A percentile compares a stretch with the other conserved stretches of the same genome.
phyloP scores from a whole-genome alignment of 2,888 invertebrate species.

The Cremastinae sp. region DNA sequence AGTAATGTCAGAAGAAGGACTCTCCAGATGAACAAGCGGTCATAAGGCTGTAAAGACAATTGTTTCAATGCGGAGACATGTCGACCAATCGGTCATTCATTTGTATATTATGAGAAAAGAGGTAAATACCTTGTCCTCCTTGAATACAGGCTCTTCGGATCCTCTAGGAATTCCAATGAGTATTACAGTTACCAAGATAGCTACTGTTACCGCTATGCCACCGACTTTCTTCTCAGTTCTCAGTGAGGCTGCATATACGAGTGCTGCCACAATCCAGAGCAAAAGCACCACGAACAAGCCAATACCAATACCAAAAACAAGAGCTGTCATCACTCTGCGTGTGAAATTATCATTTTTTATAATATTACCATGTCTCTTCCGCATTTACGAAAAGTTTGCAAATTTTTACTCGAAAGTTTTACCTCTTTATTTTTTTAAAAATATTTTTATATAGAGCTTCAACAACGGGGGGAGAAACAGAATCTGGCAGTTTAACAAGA shows the following conservation, averaged over 20 bases:
- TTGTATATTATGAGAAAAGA: slow-evolving; percentile 68
- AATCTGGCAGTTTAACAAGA: too few species aligned
- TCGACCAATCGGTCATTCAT: too few species aligned
- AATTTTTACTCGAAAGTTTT: too few species aligned
- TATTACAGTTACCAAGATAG: slow-evolving; percentile 83
- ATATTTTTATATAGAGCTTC: too few species aligned
- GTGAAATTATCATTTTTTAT: slow-evolving; percentile 4
- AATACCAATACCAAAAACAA: slow-evolving; percentile 83
- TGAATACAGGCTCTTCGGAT: slow-evolving; percentile 76
- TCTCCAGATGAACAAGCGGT: slow-evolving; percentile 82
- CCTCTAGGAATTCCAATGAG: slow-evolving; percentile 84
- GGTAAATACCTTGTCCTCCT: slow-evolving; percentile 81
- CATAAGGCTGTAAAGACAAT: slow-evolving; percentile 81
- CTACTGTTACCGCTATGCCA: slow-evolving; percentile 83
- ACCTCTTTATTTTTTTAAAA: too few species aligned
- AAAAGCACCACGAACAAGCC: slow-evolving; percentile 86
- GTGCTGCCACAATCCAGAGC: slow-evolving; percentile 84
- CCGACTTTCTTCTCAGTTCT: slow-evolving; percentile 86
- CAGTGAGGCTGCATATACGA: slow-evolving; percentile 85
- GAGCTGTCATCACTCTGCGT: slow-evolving; percentile 76
- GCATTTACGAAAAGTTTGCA: background rate
- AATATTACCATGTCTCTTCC: background rate
- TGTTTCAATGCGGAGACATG: slow-evolving; percentile 67
- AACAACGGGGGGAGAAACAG: too few species aligned
- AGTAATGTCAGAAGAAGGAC: slow-evolving; percentile 80